Base-by-base conservation (phyloP, 2,888 invertebrate genomes). In the Cheilosia impressa region DNA sequence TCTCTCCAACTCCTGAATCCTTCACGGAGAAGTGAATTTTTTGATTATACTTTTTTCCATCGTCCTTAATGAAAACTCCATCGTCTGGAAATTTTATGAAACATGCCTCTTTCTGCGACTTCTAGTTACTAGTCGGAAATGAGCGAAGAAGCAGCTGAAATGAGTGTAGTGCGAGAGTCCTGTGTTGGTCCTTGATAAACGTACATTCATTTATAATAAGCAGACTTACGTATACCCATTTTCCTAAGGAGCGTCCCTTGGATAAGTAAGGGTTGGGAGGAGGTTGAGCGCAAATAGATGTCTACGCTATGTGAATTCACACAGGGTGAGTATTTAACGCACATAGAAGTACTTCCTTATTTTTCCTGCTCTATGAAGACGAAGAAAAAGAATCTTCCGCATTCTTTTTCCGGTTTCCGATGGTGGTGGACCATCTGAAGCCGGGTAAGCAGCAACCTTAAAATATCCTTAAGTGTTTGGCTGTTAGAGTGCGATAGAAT, bases 61-160 rank as follows among this genome's bases (percentile, higher is more conserved):
- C 62, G 81, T 81, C 68, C 81, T 85, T 85, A 85, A 85, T 85
- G 85, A 85, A 85, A 85, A 85, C 85, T 85, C 85, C 81, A 85
- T 85, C 85, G 85, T 85, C 85, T 85, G 85, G 85, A 85, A 85
- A 85, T 85, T 85, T 85, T 85, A 85, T 85, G 81, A 85, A 85
- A 85, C 85, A 77, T 77, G 76, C 85, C 85, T 81, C 85, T 68
- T 81, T 72, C 78, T 53, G 63, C 82, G 58, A 68, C 60, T 65
- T 58, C 68, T 72, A 66, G 52, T 68, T 72, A 52, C 58, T 62
- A 45, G 66, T 34, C 19, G 52, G 52, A 57, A 31, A 57, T 34
- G 60, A 41, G 55, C 52, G 63, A 82, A 65, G 81, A 53, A 69
- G 68, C 58, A 52, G 55, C 41, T 27, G 41, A 50, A 53, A 31